phyloP scores from a whole-genome alignment of 30 jellyfish, hydroid and myxozoan species.

The Morbakka virulenta region DNA sequence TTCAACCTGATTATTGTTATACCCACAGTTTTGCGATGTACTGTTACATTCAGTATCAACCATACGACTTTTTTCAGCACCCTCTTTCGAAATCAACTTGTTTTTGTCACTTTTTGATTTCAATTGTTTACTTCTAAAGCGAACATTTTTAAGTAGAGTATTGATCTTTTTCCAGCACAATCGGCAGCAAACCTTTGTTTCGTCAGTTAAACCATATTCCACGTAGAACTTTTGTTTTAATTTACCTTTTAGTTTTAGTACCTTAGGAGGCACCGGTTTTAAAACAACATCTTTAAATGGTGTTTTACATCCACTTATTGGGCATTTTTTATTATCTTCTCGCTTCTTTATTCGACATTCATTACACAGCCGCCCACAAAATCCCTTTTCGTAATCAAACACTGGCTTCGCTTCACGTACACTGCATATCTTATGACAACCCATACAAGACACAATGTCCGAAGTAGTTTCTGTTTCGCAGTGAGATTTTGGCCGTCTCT shows the following conservation, averaged over 20 bases:
- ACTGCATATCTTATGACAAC: conserved; percentile 65
- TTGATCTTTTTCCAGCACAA: conserved; percentile 15
- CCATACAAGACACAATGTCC: conserved; percentile 68
- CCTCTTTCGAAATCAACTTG: no score
- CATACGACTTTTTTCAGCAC: background rate
- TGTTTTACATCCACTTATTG: conserved; percentile 32
- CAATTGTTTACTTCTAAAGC: no score
- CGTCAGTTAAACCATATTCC: conserved; percentile 13
- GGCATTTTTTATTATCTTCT: conserved; percentile 28
- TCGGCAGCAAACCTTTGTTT: conserved; percentile 24
- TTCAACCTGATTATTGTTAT: conserved; percentile 19
- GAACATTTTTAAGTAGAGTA: background rate
- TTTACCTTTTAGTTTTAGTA: conserved; percentile 2
- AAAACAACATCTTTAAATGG: background rate
- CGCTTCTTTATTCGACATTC: conserved; percentile 16
- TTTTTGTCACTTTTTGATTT: no score
- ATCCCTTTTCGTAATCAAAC: conserved; percentile 35
- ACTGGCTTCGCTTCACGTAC: conserved; percentile 47
- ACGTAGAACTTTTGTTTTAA: background rate
- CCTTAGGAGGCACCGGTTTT: conserved; percentile 3
- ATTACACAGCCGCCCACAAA: conserved; percentile 18
- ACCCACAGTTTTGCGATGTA: background rate
- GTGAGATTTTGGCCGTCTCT: background rate
- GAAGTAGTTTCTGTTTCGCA: conserved; percentile 42
- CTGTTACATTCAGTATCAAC: background rate